These are phyloP conservation scores for Apis cerana DNA, from an alignment of 1,140 invertebrate species.

Conservation along the genomic window DNA sequence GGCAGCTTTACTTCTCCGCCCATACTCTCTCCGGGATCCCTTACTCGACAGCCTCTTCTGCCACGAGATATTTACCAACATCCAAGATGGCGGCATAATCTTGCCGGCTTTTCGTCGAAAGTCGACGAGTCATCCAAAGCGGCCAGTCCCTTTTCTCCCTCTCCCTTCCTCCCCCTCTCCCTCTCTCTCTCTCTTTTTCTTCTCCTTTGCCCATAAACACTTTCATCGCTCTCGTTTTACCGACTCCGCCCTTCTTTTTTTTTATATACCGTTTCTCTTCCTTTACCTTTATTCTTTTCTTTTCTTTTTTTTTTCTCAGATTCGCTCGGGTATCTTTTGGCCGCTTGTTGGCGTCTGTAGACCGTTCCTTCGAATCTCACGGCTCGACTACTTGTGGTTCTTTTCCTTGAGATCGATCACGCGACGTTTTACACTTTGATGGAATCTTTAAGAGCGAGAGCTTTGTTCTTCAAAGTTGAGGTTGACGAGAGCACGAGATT, in stretches of 20 bases:
- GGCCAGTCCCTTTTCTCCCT: constrained; percentile 42
- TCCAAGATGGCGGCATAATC: constrained; percentile 80
- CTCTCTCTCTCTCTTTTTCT: background rate
- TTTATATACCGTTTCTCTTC: constrained; percentile 16
- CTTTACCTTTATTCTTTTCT: background rate
- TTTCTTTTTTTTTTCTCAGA: background rate
- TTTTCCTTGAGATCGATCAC: constrained; percentile 1
- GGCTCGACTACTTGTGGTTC: background rate
- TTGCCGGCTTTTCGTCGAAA: constrained; percentile 70
- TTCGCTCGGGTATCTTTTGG: background rate
- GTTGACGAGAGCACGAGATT: no score
- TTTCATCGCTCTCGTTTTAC: constrained; percentile 64
- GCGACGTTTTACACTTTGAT: no score
- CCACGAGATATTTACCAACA: constrained; percentile 80
- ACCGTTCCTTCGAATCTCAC: background rate
- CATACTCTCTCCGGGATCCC: constrained; percentile 44
- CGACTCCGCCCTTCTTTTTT: constrained; percentile 31
- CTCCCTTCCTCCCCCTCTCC: background rate
- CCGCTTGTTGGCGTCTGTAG: no score
- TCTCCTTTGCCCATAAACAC: constrained; percentile 56
- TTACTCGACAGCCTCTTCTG: constrained; percentile 67
- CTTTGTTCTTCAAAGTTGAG: no score
- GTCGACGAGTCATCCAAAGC: constrained; percentile 71
- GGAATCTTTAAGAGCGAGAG: no score
- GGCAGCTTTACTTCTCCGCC: constrained; percentile 62